Percentiles rank a stretch among this genome's conserved stretches.
Evolutionary conservation across 1,140 invertebrate genomes (phyloP).

Genomic region (Drosophila tani): DNA sequence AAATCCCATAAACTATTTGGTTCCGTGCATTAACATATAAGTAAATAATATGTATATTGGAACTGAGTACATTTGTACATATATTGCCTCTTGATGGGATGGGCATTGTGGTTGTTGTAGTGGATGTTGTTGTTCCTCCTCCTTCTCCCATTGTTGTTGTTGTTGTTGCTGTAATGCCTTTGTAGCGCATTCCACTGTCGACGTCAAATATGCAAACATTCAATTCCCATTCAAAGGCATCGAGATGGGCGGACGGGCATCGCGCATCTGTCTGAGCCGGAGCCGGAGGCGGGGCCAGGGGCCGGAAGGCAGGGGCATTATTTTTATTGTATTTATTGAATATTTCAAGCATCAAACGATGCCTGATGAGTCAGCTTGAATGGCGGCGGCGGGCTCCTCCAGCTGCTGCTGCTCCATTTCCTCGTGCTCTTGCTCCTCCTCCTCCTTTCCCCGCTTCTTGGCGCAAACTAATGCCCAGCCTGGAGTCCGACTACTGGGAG

Average conservation of each 20-base stretch:
- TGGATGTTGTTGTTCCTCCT: slow-evolving; percentile 24
- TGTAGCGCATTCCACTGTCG: slow-evolving; percentile 69
- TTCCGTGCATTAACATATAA: slow-evolving; percentile 5
- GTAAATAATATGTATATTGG: slow-evolving; percentile 9
- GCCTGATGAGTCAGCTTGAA: slow-evolving; percentile 66
- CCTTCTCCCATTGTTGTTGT: neutral
- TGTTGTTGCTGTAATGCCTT: slow-evolving; percentile 27
- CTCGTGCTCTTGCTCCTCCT: too few species aligned
- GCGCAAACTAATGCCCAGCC: slow-evolving; percentile 34
- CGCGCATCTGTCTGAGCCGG: slow-evolving; percentile 10
- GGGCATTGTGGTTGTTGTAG: slow-evolving; percentile 13
- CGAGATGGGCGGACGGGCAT: neutral
- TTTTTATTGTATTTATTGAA: slow-evolving; percentile 82
- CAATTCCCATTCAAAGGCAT: slow-evolving; percentile 57
- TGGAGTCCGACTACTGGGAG: slow-evolving; percentile 3
- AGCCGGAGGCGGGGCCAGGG: slow-evolving; percentile 9
- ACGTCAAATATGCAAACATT: slow-evolving; percentile 79
- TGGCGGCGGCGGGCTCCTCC: neutral
- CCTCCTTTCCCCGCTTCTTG: neutral
- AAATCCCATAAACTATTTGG: neutral
- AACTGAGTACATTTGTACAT: slow-evolving; percentile 1
- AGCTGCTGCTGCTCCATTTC: neutral
- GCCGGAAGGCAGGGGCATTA: slow-evolving; percentile 14
- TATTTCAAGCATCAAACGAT: slow-evolving; percentile 73
- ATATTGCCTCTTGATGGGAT: slow-evolving; percentile 14